Base-by-base conservation (phyloP, 2,888 invertebrate species). In the Habroteleia sp. region DNA sequence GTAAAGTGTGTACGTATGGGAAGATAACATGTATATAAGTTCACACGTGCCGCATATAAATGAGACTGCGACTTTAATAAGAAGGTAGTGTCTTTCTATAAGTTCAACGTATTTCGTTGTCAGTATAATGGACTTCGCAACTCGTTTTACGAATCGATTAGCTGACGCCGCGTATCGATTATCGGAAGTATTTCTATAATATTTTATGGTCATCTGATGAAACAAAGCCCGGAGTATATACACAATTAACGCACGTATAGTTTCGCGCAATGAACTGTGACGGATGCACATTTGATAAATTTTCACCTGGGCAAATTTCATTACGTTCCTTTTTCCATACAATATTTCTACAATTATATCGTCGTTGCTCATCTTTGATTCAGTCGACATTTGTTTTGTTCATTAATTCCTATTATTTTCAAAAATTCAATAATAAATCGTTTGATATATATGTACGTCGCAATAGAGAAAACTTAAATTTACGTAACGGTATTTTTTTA, bases 101-200 rank as follows among this genome's bases (percentile, higher is more conserved):
- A 44, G 27, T 48, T 62, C 11, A 29, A 11, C 56, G 56, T 25
- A 39, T 56, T 33, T 71, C 48, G 52, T 44, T 52, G 44, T 17
- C 29, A 25, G 35, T 35, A 74, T 74, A 74, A 74, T 74, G 68
- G 74, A 68, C 68, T 74, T 68, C 56, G 68, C 48, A n/a, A n/a
- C n/a, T 48, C 62, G 56, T 68, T 74, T 68, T 62, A 52, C 56
- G 29, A 48, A 68, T 74, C 48, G 54, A 74, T 54, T 35, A 41
- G 13, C 50, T 20, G 29, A 25, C 37, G 37, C 8, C 11, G 41
- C 39, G n/a, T 56, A 42, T 58, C 66, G 73, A 73, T 54, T 66
- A 54, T 73, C 46, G 6, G 41, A 42, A 8, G 17, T 17, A 66
- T 66, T 52, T 73, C 48, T 50, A 60, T 54, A 58, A 73, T 35